Evolutionary conservation across 2,888 invertebrate species (phyloP).

Genomic region (Rotaria socialis): DNA sequence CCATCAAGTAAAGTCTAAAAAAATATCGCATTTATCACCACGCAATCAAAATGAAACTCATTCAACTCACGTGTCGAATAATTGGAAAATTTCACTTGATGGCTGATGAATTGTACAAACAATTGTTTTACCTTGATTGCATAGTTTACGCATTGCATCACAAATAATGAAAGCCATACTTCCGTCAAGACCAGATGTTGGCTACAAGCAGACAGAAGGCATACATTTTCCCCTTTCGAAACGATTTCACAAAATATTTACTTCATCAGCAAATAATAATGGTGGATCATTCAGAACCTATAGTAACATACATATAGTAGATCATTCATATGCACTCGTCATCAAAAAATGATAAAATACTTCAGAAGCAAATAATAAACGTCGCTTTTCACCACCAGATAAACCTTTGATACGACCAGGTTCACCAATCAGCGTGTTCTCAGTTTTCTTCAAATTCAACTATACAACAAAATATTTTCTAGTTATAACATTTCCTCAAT

Average conservation of each 20-base stretch:
- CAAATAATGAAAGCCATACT: conserved; percentile 92
- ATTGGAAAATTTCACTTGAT: conserved; percentile 44
- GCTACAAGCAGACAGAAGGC: conserved; percentile 55
- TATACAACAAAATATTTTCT: conserved; percentile 55
- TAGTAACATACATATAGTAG: not conserved
- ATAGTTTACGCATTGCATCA: conserved; percentile 65
- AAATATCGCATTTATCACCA: conserved; percentile 47
- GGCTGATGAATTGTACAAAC: conserved; percentile 92
- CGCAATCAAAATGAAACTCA: conserved; percentile 20
- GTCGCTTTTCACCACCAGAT: conserved; percentile 90
- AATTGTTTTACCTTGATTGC: conserved; percentile 76
- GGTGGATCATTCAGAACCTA: conserved; percentile 67
- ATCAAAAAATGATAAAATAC: conserved; percentile 56
- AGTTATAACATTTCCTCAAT: not conserved
- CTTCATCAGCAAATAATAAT: conserved; percentile 87
- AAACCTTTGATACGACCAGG: conserved; percentile 78
- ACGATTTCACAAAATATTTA: not conserved
- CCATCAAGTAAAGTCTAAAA: conserved; percentile 67
- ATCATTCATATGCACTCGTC: not conserved
- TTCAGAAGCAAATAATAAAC: conserved; percentile 91
- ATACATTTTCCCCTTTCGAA: not conserved
- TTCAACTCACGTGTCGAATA: conserved; percentile 59
- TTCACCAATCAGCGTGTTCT: conserved; percentile 78
- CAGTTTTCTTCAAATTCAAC: conserved; percentile 81
- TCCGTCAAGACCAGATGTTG: conserved; percentile 90